These are phyloP conservation scores for Trachops cirrhosus DNA, from an alignment of 2,797 vertebrate genomes.

Conservation along the genomic window DNA sequence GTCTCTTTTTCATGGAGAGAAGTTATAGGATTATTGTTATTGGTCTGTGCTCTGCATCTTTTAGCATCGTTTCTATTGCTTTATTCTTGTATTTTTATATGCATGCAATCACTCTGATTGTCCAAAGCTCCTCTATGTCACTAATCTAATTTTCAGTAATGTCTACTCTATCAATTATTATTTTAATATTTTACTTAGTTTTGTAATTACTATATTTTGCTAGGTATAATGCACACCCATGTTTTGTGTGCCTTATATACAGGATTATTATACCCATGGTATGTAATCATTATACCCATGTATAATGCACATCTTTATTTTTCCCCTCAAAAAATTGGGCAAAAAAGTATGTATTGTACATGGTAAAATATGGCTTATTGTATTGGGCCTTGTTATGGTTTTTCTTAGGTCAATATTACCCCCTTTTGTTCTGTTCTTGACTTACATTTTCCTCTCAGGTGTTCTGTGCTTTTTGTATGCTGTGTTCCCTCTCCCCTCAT, in stretches of 20 bases:
- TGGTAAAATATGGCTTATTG: neutral
- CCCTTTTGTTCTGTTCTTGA: neutral
- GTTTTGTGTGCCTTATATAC: too few species aligned
- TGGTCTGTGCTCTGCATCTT: neutral
- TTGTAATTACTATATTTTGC: neutral
- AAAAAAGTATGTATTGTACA: too few species aligned
- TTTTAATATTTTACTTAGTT: neutral
- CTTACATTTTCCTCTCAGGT: neutral
- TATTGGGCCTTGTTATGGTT: neutral
- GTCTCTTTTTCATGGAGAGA: neutral
- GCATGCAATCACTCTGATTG: neutral
- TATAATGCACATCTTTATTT: too few species aligned
- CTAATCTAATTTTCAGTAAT: neutral
- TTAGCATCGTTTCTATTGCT: neutral
- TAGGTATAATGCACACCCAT: neutral
- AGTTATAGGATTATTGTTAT: neutral
- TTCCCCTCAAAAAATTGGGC: too few species aligned
- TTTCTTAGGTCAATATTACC: neutral
- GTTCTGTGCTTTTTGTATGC: neutral
- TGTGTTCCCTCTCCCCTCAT: rapidly evolving
- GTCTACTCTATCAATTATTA: neutral
- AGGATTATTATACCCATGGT: too few species aligned
- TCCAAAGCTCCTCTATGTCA: neutral
- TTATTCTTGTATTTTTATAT: neutral
- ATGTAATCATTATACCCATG: too few species aligned